Conservation (phyloP, 1,140 invertebrate genomes). For the Drosophila hydei region DNA sequence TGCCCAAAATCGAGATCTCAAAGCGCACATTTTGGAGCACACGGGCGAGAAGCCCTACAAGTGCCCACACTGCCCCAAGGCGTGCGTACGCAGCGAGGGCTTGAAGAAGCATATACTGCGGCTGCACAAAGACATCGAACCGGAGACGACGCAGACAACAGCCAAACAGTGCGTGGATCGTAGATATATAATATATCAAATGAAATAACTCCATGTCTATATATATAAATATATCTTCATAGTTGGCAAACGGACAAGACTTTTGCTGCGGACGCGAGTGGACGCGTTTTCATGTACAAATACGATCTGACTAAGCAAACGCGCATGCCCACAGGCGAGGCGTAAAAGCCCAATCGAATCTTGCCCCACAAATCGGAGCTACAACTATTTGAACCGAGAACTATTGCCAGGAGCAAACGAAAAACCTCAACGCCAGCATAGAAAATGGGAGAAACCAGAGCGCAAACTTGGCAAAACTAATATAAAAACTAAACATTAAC, state of each 20-base stretch:
- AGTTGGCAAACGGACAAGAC: constrained; percentile 30
- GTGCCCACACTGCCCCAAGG: constrained; percentile 41
- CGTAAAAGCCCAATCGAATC: constrained; percentile 8
- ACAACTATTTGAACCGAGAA: neutral
- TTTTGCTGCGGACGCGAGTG: constrained; percentile 23
- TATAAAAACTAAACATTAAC: constrained; percentile 8
- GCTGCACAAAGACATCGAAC: constrained; percentile 38
- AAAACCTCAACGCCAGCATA: neutral
- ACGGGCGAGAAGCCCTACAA: constrained; percentile 42
- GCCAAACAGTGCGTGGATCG: constrained; percentile 23
- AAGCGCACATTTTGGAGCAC: constrained; percentile 45
- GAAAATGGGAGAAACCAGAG: neutral
- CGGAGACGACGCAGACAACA: neutral
- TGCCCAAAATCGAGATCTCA: constrained; percentile 42
- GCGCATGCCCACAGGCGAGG: constrained; percentile 21
- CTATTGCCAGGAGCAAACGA: neutral
- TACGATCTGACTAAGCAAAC: constrained; percentile 38
- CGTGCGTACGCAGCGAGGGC: constrained; percentile 40
- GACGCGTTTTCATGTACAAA: constrained; percentile 33
- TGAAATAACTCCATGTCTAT: neutral
- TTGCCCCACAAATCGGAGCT: neutral
- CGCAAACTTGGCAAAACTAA: constrained; percentile 4
- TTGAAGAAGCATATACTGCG: constrained; percentile 41
- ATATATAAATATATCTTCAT: neutral
- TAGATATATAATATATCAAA: neutral